Percentiles rank a stretch among this genome's conserved stretches.
Evolutionary conservation across 2,888 invertebrate species (phyloP).

Genomic region (Ochropleura plecta): DNA sequence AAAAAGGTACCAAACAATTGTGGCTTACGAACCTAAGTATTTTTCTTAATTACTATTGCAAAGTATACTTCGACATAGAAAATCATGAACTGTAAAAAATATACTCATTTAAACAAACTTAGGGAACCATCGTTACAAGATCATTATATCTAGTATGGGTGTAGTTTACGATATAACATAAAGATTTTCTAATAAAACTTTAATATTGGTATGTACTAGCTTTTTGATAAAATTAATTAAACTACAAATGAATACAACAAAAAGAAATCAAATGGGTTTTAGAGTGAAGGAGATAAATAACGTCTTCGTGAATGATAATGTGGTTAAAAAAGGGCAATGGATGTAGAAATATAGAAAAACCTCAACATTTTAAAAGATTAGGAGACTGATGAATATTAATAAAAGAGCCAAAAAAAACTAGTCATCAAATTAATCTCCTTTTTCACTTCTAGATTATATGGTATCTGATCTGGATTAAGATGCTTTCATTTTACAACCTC

Average conservation of each 20-base stretch:
- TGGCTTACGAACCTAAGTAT: not conserved
- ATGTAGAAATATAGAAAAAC: too few species aligned
- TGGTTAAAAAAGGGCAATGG: too few species aligned
- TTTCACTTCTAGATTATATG: not conserved
- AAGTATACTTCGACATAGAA: constrained; percentile 39
- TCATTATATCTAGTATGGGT: constrained; percentile 11
- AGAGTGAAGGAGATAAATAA: too few species aligned
- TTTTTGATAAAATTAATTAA: too few species aligned
- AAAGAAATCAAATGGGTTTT: too few species aligned
- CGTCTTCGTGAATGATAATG: too few species aligned
- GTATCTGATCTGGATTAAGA: not conserved
- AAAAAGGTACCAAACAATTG: not conserved
- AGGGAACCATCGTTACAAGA: constrained; percentile 4
- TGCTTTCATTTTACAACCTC: constrained; percentile 29
- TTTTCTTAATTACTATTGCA: constrained; percentile 19
- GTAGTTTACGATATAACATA: not conserved
- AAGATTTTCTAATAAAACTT: not conserved
- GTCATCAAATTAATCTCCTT: not conserved
- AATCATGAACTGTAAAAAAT: constrained; percentile 43
- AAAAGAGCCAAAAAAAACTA: not conserved
- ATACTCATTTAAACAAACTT: constrained; percentile 7
- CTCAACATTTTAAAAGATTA: too few species aligned
- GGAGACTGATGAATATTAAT: not conserved
- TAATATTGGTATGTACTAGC: too few species aligned
- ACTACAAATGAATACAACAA: too few species aligned